Base-by-base conservation (phyloP, 1,140 invertebrate species). In the Cherax quadricarinatus region DNA sequence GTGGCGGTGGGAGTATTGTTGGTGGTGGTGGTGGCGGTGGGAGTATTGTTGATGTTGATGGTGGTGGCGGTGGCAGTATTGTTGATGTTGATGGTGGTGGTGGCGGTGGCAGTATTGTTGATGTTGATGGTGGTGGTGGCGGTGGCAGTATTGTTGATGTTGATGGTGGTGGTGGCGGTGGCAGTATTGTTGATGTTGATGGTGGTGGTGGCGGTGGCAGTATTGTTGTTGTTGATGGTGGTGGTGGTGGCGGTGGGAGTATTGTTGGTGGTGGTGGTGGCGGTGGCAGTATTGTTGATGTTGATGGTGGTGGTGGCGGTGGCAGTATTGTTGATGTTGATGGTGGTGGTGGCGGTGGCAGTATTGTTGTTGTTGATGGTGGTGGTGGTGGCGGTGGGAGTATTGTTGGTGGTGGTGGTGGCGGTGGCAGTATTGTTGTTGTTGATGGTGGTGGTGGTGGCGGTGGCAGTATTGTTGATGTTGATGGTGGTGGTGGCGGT, bases 201-300 rank as follows among this genome's bases (percentile, higher is more conserved):
- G n/a, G n/a, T n/a, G n/a, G 30, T 41, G 30, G 30, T 41, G 30
- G 30, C 30, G 30, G 30, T 41, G 30, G 30, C n/a, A n/a, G n/a
- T n/a, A n/a, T n/a, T n/a, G n/a, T n/a, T n/a, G n/a, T n/a, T n/a
- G n/a, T n/a, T n/a, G n/a, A n/a, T 41, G 30, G 0, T 41, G 0
- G 30, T 41, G 30, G 30, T 41, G 30, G 30, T 41, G 30, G 0
- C 2, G 2, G 30, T 41, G 30, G 30, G n/a, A n/a, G n/a, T n/a
- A n/a, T n/a, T n/a, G n/a, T n/a, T n/a, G n/a, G 78, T 80, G n/a
- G 78, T 80, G n/a, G 78, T 41, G 4, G 78, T 80, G 78, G n/a
- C 4, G n/a, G 30, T 41, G 7, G 30, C 51, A 21, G 30, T 80
- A 4, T 30, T 80, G 30, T 14, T 48, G 30, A 3, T 80, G 30